phyloP scores from a whole-genome alignment of 1,140 invertebrate genomes.

The Goniozus legneri region DNA sequence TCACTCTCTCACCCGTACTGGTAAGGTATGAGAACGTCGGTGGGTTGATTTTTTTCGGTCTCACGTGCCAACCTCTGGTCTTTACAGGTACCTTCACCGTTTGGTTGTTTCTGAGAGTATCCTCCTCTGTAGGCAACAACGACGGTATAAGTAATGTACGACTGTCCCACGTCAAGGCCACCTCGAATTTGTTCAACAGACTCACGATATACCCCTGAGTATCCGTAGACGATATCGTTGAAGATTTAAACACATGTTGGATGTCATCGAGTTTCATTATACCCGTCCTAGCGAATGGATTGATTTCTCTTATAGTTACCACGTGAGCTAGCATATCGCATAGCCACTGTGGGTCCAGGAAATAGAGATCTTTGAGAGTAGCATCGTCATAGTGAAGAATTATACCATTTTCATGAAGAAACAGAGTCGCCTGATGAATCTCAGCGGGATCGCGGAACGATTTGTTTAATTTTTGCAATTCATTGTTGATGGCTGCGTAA shows the following conservation, averaged over 20 bases:
- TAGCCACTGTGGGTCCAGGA: constrained; percentile 96
- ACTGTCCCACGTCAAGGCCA: constrained; percentile 95
- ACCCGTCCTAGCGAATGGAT: constrained; percentile 89
- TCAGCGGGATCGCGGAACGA: constrained; percentile 86
- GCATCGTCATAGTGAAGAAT: constrained; percentile 98
- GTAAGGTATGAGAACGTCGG: constrained; percentile 22
- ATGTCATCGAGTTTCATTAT: constrained; percentile 94
- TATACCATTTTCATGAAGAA: constrained; percentile 96
- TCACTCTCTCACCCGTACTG: constrained; percentile 20
- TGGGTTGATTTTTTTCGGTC: constrained; percentile 58
- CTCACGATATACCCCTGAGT: constrained; percentile 82
- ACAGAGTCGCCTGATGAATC: constrained; percentile 91
- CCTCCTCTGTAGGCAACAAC: constrained; percentile 80
- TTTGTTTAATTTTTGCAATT: constrained; percentile 66
- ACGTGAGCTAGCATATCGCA: constrained; percentile 97
- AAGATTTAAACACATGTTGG: constrained; percentile 86
- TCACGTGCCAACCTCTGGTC: constrained; percentile 65
- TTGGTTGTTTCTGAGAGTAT: constrained; percentile 53
- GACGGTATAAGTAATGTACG: constrained; percentile 89
- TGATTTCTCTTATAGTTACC: constrained; percentile 93
- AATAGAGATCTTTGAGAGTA: constrained; percentile 90
- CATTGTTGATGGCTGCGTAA: constrained; percentile 65
- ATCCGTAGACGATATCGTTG: constrained; percentile 58
- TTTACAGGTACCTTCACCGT: constrained; percentile 66
- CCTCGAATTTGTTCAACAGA: constrained; percentile 94